Conservation (phyloP, 2,888 invertebrate genomes). For the Diplolepis rosae region DNA sequence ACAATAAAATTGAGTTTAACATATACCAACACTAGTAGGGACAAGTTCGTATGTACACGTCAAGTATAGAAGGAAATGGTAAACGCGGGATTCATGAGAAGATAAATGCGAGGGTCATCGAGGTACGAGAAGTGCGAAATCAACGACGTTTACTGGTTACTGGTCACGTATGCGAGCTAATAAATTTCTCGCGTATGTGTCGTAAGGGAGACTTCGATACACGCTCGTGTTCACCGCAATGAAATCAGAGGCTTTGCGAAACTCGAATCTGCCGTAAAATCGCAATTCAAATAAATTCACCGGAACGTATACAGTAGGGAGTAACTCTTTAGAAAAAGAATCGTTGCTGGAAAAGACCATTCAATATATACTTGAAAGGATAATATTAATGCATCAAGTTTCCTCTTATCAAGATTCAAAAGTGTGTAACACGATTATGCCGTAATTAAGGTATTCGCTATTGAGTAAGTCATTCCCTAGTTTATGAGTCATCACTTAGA, state of each 20-base stretch:
- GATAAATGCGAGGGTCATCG: slow-evolving; percentile 32
- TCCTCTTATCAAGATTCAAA: background rate
- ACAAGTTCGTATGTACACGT: slow-evolving; percentile 1
- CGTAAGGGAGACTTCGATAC: slow-evolving; percentile 35
- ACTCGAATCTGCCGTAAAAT: slow-evolving; percentile 28
- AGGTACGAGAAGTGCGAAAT: slow-evolving; percentile 44
- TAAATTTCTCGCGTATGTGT: slow-evolving; percentile 44
- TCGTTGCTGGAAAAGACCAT: slow-evolving; percentile 19
- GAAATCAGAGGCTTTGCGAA: slow-evolving; percentile 28
- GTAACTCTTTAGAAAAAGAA: slow-evolving; percentile 30
- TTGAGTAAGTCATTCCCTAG: too few relatives aligned
- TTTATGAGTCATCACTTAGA: too few relatives aligned
- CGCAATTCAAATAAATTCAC: slow-evolving; percentile 29
- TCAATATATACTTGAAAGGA: slow-evolving; percentile 6
- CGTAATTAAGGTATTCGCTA: background rate
- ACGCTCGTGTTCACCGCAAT: slow-evolving; percentile 32
- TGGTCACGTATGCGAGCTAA: slow-evolving; percentile 43
- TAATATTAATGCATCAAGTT: background rate
- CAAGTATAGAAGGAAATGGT: slow-evolving; percentile 37
- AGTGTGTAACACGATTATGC: background rate
- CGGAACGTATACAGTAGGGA: background rate
- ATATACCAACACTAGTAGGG: background rate
- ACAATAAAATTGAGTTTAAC: background rate
- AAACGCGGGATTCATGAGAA: slow-evolving; percentile 37
- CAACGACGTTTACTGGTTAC: slow-evolving; percentile 48